Evolutionary conservation across 2,888 invertebrate genomes (phyloP), one percentile per base, ranked within the genome.

Genomic region (Amblyteles armatorius): DNA sequence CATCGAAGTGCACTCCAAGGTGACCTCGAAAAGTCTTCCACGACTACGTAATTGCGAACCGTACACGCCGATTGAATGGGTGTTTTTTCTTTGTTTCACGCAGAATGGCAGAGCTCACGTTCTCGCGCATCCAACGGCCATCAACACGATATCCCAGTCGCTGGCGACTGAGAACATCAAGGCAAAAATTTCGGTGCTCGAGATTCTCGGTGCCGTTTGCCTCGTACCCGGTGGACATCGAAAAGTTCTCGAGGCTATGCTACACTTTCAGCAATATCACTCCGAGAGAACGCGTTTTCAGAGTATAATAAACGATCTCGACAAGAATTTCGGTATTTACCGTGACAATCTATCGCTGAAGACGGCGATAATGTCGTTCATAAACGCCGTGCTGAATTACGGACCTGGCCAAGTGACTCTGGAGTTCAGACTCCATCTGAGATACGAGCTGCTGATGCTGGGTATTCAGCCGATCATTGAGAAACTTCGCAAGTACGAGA

Each of bases 331-430:
- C 0, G 98, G 98, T 13, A 96, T 97, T 19, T 99, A 99, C 93
- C 95, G 97, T 36, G 99, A 99, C 89, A 99, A 99, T 94, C 96
- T 99, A 3, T 97, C 97, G 67, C 94, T 99, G 0, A 99, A 99
- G 94, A 99, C 99, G 0, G 99, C 99, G 40, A 98, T 99, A 87
- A 99, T 99, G 99, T 99, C 99, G 3, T 99, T 99, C 92, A 96
- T 99, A 77, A 99, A 99, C 92, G 99, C 99, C 3, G 98, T 99
- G 0, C 95, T 99, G 33, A 98, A 98, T 93, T 99, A 99, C 91
- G 99, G 99, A 0, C 97, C 98, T 0, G 99, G 99, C 0, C 98
- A 99, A 93, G 99, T 99, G 90, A 97, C 98, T 89, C 94, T 99
- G 48, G 99, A 99, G 94, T 99, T 99, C 93, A 95, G 99, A 74